These are phyloP conservation scores for Eupithecia insigniata DNA, from an alignment of 2,888 invertebrate genomes.

Conservation along the genomic window DNA sequence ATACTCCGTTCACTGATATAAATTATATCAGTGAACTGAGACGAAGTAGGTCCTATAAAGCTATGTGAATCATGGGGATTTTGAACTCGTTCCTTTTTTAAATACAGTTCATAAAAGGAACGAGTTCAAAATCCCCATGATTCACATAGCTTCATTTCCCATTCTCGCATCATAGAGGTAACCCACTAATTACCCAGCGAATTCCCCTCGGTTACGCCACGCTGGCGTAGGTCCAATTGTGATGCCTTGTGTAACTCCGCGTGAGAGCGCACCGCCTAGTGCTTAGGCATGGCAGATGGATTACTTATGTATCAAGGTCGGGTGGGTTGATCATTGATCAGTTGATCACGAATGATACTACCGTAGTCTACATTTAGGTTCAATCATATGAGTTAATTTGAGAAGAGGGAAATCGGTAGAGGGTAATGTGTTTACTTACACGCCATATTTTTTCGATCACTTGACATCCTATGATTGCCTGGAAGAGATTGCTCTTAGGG, in stretches of 20 bases:
- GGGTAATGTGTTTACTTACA: too few species aligned
- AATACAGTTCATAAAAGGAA: too few species aligned
- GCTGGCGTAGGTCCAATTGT: constrained; percentile 55
- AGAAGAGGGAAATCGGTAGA: too few species aligned
- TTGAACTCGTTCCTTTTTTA: neutral
- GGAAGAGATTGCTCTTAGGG: too few species aligned
- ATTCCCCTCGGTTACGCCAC: constrained; percentile 48
- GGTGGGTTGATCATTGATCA: neutral
- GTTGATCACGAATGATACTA: neutral
- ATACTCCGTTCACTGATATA: too few species aligned
- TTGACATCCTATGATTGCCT: too few species aligned
- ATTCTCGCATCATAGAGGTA: constrained; percentile 17
- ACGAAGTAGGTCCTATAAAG: too few species aligned
- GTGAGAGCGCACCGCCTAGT: constrained; percentile 50
- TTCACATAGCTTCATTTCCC: constrained; percentile 1
- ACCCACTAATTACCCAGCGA: constrained; percentile 22
- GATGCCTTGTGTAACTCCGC: constrained; percentile 49
- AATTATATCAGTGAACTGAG: too few species aligned
- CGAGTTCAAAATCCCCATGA: neutral
- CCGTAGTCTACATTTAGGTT: neutral
- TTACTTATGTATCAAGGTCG: constrained; percentile 26
- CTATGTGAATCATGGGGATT: constrained; percentile 6
- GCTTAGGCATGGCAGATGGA: constrained; percentile 18
- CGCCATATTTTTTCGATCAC: too few species aligned
- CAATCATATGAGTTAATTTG: too few species aligned